Percentiles rank a stretch among this genome's conserved stretches.
These are phyloP conservation scores for Sinohyriopsis cumingii DNA, from an alignment of 2,888 invertebrate genomes.

Conservation along the genomic window DNA sequence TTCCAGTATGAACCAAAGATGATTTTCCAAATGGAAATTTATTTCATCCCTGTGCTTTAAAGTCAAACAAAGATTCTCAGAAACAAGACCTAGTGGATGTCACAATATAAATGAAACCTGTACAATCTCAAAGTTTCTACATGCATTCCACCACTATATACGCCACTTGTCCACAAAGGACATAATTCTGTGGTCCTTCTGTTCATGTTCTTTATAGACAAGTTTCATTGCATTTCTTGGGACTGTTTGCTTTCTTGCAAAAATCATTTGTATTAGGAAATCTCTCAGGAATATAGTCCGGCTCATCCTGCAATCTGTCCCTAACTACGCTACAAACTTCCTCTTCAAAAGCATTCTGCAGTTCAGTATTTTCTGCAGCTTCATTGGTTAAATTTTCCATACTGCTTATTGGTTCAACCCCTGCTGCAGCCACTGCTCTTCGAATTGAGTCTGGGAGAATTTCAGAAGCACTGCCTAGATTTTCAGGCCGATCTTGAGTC, in stretches of 20 bases:
- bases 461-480: conserved; percentile 54
- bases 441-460: conserved; percentile 69
- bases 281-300: conserved; percentile 67
- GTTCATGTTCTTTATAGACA: too few relatives aligned
- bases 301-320: conserved; percentile 73
- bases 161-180: too few relatives aligned
- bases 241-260: conserved; percentile 44
- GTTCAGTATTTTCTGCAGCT: conserved; percentile 73
- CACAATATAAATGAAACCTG: too few relatives aligned
- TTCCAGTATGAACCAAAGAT: too few relatives aligned
- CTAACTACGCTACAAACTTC: conserved; percentile 74
- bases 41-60: too few relatives aligned
- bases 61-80: too few relatives aligned
- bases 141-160: too few relatives aligned
- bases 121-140: too few relatives aligned
- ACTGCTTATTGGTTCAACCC: conserved; percentile 73
- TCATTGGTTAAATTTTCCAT: conserved; percentile 74
- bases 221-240: conserved; percentile 24
- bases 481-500: conserved; percentile 57
- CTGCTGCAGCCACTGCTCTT: conserved; percentile 75
- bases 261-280: conserved; percentile 69
- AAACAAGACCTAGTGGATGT: too few relatives aligned
- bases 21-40: too few relatives aligned
- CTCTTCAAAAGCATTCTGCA: conserved; percentile 76
- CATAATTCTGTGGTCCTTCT: too few relatives aligned